A percentile compares a stretch with the other conserved stretches of the same genome.
These are phyloP conservation scores for Theristus sp. DNA, from an alignment of 2,888 invertebrate genomes.

Conservation along the genomic window DNA sequence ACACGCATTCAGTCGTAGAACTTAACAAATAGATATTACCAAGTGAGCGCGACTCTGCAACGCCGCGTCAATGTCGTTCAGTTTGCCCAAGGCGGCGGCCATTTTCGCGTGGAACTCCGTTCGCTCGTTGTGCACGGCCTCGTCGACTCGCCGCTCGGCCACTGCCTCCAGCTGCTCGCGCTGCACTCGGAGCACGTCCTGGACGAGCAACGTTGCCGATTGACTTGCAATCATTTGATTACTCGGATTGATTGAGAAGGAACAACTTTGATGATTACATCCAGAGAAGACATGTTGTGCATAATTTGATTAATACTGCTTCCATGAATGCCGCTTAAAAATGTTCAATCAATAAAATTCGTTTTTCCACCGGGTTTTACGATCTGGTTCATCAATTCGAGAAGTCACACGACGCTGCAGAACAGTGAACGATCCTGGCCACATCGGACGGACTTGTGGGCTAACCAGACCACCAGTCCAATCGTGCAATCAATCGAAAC, in stretches of 20 bases:
- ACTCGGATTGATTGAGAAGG: background rate
- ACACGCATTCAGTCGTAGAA: too few species aligned
- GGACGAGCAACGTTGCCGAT: background rate
- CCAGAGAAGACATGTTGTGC: background rate
- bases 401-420: too few species aligned
- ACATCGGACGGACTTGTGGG: too few species aligned
- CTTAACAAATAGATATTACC: too few species aligned
- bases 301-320: constrained; percentile 26
- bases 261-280: constrained; percentile 19
- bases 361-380: too few species aligned
- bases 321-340: constrained; percentile 34
- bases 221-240: background rate
- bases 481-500: too few species aligned
- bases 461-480: too few species aligned
- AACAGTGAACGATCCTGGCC: too few species aligned
- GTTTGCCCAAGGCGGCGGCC: constrained; percentile 50
- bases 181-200: constrained; percentile 46
- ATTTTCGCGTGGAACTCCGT: constrained; percentile 50
- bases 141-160: constrained; percentile 40
- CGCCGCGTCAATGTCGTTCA: constrained; percentile 56
- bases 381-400: too few species aligned
- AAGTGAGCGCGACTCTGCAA: constrained; percentile 37
- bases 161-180: constrained; percentile 40
- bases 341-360: constrained; percentile 16
- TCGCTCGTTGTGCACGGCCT: constrained; percentile 47